Conservation (phyloP, 2,113 vertebrate genomes). For the Marmota flaviventris region DNA sequence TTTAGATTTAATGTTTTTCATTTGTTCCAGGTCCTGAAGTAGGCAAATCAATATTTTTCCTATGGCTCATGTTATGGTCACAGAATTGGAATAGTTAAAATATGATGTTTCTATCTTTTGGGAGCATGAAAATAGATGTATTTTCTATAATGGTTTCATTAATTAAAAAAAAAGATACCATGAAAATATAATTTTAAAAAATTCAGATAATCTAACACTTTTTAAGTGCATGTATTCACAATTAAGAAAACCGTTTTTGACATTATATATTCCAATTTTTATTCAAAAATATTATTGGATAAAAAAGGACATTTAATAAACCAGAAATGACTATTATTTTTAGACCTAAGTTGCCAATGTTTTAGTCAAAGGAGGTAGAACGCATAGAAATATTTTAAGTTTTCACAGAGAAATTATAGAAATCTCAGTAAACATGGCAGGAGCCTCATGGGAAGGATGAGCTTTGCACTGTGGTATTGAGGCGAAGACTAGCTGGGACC, state of each 20-base stretch:
- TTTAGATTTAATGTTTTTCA: background rate
- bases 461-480: background rate
- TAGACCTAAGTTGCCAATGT: background rate
- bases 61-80: background rate
- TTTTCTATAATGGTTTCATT: background rate
- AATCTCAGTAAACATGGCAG: background rate
- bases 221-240: background rate
- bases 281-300: background rate
- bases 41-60: background rate
- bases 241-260: background rate
- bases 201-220: background rate
- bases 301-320: background rate
- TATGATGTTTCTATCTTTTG: background rate
- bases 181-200: background rate
- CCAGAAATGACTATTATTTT: background rate
- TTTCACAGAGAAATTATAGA: background rate
- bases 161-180: background rate
- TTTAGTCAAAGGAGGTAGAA: background rate
- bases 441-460: accelerated
- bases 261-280: background rate
- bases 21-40: background rate
- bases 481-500: accelerated
- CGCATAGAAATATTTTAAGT: background rate
- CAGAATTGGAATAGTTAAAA: background rate
- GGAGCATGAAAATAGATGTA: background rate